Conservation (phyloP, 2,888 invertebrate genomes). For the Noctua janthe region DNA sequence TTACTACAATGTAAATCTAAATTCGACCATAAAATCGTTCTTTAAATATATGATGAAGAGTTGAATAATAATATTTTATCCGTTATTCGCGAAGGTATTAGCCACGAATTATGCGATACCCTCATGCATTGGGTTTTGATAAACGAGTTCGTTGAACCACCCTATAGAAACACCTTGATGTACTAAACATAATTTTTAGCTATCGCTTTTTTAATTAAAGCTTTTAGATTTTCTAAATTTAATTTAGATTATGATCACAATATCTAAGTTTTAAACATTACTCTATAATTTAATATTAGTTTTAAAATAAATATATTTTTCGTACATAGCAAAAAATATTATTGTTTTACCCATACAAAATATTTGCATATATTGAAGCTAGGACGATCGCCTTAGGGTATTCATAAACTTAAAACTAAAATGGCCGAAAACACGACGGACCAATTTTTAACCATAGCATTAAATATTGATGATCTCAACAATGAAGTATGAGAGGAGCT, state of each 20-base stretch:
- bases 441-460: constrained; percentile 11
- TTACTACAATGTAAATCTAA: constrained; percentile 57
- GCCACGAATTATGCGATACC: constrained; percentile 41
- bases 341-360: constrained; percentile 3
- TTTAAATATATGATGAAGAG: constrained; percentile 31
- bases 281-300: constrained; percentile 6
- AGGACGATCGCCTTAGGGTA: constrained; percentile 31
- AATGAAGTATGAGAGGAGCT: not conserved
- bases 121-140: constrained; percentile 45
- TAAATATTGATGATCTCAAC: constrained; percentile 36
- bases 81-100: constrained; percentile 50
- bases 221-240: not conserved
- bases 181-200: not conserved
- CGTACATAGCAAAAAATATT: constrained; percentile 5
- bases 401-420: constrained; percentile 21
- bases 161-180: constrained; percentile 9
- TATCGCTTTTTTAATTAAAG: not conserved
- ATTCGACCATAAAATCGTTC: constrained; percentile 52
- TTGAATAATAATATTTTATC: constrained; percentile 47
- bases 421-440: constrained; percentile 8
- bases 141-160: constrained; percentile 50
- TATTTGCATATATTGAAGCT: constrained; percentile 30
- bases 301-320: constrained; percentile 14
- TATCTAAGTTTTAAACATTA: not conserved
- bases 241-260: not conserved